Evolutionary conservation across 2,888 invertebrate genomes (phyloP).

Genomic region (Eupithecia subfuscata): DNA sequence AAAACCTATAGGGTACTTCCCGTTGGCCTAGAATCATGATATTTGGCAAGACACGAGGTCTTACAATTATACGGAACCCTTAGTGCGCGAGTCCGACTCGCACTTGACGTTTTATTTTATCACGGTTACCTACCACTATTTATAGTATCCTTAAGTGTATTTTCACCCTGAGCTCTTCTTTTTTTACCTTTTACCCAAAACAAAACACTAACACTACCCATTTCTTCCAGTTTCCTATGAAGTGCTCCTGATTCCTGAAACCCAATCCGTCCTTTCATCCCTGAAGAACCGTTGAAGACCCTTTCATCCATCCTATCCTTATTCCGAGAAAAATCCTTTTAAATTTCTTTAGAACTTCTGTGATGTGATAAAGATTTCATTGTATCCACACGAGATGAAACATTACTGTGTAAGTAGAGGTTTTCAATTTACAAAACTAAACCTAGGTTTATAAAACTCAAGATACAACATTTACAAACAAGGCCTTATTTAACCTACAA

Average conservation of each 20-base stretch:
- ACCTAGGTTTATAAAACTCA: no score
- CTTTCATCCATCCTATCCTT: neutral
- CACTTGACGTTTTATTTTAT: no score
- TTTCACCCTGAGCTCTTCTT: no score
- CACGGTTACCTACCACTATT: no score
- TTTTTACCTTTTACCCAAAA: neutral
- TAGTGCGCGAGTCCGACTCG: no score
- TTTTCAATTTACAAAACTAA: neutral
- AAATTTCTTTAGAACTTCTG: neutral
- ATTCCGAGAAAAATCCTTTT: neutral
- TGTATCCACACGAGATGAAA: neutral
- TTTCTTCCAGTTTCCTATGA: neutral
- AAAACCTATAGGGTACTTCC: no score
- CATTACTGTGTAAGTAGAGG: neutral
- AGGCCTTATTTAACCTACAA: no score
- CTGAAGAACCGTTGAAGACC: neutral
- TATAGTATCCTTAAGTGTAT: no score
- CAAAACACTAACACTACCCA: neutral
- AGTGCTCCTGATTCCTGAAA: neutral
- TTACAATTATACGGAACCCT: no score
- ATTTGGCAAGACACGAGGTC: no score
- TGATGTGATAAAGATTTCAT: neutral
- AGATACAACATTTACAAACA: no score
- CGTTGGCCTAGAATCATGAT: no score
- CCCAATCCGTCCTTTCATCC: neutral